These are phyloP conservation scores for Leucoma salicis DNA, from an alignment of 2,888 invertebrate species.

Conservation along the genomic window DNA sequence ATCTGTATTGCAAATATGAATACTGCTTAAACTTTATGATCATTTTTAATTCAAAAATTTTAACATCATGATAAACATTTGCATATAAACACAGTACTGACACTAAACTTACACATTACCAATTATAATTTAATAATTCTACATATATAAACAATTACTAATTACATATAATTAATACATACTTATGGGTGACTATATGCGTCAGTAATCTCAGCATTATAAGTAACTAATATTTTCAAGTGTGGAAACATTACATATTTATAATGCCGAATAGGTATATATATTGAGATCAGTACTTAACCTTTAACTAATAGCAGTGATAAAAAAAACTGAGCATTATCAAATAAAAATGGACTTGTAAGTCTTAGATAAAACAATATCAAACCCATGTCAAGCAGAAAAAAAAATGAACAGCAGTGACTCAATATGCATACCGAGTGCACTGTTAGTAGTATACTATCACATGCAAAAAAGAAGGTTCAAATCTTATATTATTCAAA, in stretches of 20 bases:
- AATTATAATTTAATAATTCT: neutral
- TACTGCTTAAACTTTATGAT: slow-evolving; percentile 5
- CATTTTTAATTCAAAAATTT: neutral
- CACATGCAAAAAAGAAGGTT: neutral
- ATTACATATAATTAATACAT: neutral
- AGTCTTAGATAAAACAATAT: neutral
- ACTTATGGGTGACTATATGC: neutral
- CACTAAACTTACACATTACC: neutral
- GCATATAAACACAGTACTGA: too few relatives aligned
- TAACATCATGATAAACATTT: too few relatives aligned
- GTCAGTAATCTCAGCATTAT: slow-evolving; percentile 23
- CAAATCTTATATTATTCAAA: neutral
- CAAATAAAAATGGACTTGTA: neutral
- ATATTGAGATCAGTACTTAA: slow-evolving; percentile 29
- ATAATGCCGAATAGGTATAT: slow-evolving; percentile 20
- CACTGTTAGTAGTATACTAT: neutral
- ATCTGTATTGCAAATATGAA: too few relatives aligned
- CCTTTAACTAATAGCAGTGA: neutral
- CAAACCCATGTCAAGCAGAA: neutral
- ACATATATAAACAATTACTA: neutral
- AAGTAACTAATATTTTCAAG: slow-evolving; percentile 8
- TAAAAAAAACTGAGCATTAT: neutral
- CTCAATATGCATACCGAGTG: neutral
- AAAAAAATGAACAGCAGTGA: neutral
- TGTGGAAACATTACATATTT: slow-evolving; percentile 12